These are phyloP conservation scores for Bombycilla garrulus DNA, from an alignment of 2,113 vertebrate species.

Conservation along the genomic window DNA sequence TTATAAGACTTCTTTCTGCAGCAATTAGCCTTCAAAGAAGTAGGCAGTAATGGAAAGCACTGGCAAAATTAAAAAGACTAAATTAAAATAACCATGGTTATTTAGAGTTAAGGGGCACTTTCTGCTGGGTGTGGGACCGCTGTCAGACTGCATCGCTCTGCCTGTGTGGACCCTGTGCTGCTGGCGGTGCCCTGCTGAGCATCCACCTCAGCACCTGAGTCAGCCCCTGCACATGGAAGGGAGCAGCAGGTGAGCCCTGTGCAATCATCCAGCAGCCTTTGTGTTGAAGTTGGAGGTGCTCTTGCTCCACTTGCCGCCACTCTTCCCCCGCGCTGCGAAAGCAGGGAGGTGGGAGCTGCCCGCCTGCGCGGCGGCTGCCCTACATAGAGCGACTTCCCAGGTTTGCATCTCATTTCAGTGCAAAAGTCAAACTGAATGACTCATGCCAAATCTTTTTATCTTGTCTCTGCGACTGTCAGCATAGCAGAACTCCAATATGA, in stretches of 20 bases:
- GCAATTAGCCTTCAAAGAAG: neutral
- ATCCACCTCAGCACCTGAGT: accelerated
- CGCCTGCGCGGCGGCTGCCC: neutral
- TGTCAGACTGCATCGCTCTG: neutral
- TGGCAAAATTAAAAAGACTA: neutral
- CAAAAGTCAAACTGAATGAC: slow-evolving; percentile 49
- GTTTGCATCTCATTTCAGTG: slow-evolving; percentile 22
- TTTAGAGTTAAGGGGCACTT: neutral
- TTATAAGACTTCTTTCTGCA: neutral
- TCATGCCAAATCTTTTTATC: slow-evolving; percentile 44
- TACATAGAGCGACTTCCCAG: neutral
- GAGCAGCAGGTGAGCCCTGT: neutral
- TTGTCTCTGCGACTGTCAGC: slow-evolving; percentile 16
- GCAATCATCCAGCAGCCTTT: neutral
- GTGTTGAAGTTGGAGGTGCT: neutral
- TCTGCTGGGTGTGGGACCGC: accelerated
- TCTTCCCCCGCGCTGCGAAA: neutral
- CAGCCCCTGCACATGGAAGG: accelerated
- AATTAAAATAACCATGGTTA: too few relatives aligned
- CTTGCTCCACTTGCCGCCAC: neutral
- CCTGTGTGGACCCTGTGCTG: accelerated
- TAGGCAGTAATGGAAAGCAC: neutral
- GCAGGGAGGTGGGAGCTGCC: neutral
- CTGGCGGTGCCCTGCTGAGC: accelerated
- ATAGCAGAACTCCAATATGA: slow-evolving; percentile 35